Percentiles rank a stretch among this genome's conserved stretches.
These are phyloP conservation scores for Drosophila malerkotliana DNA, from an alignment of 1,140 invertebrate genomes.

Conservation along the genomic window DNA sequence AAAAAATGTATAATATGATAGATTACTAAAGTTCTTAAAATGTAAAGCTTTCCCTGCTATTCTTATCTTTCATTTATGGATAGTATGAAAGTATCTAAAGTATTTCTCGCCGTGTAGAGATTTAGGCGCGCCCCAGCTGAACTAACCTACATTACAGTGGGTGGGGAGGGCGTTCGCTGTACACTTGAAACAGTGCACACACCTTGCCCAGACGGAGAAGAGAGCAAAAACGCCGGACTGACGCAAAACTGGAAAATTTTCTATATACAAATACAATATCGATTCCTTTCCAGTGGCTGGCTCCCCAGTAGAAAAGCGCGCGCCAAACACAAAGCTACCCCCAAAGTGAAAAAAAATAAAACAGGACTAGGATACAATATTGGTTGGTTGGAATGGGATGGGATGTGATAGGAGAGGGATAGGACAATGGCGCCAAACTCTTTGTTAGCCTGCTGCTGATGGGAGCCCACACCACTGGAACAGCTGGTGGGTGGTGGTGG, in stretches of 20 bases:
- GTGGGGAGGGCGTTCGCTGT: slow-evolving; percentile 13
- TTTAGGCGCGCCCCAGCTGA: slow-evolving; percentile 58
- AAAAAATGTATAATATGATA: too few relatives aligned
- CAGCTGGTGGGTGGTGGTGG: slow-evolving; percentile 24
- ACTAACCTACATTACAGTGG: slow-evolving; percentile 79
- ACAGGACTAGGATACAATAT: slow-evolving; percentile 2
- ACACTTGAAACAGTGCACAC: slow-evolving; percentile 26
- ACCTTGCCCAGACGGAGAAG: slow-evolving; percentile 39
- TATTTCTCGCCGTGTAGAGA: slow-evolving; percentile 21
- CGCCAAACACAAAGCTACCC: slow-evolving; percentile 52
- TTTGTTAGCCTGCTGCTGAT: slow-evolving; percentile 44
- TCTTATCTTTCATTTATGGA: too few relatives aligned
- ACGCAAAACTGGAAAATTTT: slow-evolving; percentile 60
- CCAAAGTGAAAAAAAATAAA: neutral
- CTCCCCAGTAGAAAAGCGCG: slow-evolving; percentile 32
- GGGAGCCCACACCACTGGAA: slow-evolving; percentile 50
- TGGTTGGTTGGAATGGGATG: slow-evolving; percentile 2
- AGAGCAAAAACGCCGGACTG: slow-evolving; percentile 23
- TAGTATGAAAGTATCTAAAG: neutral
- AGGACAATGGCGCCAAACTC: slow-evolving; percentile 63
- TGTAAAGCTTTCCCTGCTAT: too few relatives aligned
- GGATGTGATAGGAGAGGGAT: slow-evolving; percentile 12
- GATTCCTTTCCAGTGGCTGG: slow-evolving; percentile 46
- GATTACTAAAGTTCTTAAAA: neutral
- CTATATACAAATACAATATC: slow-evolving; percentile 56